Percentiles rank a stretch among this genome's conserved stretches.
Evolutionary conservation across 2,113 vertebrate species (phyloP).

Genomic region (Hippotragus niger): DNA sequence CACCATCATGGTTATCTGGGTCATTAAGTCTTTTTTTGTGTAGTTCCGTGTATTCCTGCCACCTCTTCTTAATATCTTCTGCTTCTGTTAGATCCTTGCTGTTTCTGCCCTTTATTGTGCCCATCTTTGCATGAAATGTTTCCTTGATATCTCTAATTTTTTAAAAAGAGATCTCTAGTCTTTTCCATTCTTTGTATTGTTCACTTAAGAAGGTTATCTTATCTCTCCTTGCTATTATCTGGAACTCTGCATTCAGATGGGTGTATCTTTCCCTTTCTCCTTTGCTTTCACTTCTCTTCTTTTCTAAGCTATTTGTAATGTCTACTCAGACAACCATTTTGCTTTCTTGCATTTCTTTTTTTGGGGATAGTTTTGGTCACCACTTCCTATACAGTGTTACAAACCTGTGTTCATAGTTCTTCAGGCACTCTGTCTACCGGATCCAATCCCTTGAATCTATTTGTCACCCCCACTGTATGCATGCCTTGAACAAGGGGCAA

Average conservation of each 20-base stretch:
- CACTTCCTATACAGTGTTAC: neutral
- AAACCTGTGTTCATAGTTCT: neutral
- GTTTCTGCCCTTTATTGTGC: neutral
- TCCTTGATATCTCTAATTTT: neutral
- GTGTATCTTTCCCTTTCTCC: neutral
- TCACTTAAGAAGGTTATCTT: neutral
- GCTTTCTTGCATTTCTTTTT: neutral
- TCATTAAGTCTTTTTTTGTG: neutral
- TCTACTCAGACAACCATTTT: neutral
- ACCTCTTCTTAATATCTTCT: neutral
- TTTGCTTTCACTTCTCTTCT: neutral
- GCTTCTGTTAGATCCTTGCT: neutral
- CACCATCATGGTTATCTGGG: neutral
- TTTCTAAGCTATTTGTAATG: neutral
- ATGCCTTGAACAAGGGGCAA: neutral
- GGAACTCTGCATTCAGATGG: neutral
- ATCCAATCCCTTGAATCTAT: neutral
- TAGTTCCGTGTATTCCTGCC: neutral
- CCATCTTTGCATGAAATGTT: neutral
- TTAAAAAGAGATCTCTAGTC: neutral
- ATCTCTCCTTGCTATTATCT: neutral
- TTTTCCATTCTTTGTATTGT: neutral
- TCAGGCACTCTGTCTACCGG: neutral
- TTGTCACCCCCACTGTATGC: neutral
- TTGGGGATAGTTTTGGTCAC: neutral